These are phyloP conservation scores for Haliclystus octoradiatus DNA, from an alignment of 30 jellyfish, hydroid and myxozoan species.

Conservation along the genomic window DNA sequence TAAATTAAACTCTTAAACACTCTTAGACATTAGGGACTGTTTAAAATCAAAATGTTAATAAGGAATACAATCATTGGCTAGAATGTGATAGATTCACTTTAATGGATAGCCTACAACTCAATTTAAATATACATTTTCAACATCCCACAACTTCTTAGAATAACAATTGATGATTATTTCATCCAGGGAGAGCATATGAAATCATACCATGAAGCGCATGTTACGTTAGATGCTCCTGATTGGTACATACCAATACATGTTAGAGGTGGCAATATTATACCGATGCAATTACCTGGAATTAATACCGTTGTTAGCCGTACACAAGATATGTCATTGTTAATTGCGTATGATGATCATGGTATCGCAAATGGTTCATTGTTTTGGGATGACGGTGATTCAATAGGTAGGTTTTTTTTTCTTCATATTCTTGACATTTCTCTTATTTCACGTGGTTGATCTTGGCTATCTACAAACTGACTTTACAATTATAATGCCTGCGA, in stretches of 20 bases:
- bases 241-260: conserved; percentile 52
- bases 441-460: no score
- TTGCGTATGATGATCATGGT: conserved; percentile 47
- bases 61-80: conserved; percentile 24
- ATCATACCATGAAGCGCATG: conserved; percentile 2
- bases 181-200: no score
- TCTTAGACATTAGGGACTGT: no score
- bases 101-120: not conserved
- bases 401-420: no score
- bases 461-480: no score
- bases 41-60: no score
- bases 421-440: no score
- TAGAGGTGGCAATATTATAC: conserved; percentile 69
- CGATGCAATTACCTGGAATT: conserved; percentile 71
- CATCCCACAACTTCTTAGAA: no score
- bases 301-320: conserved; percentile 84
- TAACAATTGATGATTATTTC: no score
- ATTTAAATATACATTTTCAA: no score
- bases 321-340: conserved; percentile 47
- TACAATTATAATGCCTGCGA: no score
- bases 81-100: not conserved
- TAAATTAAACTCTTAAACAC: no score
- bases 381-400: conserved; percentile 91
- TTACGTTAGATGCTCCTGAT: conserved; percentile 7
- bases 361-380: conserved; percentile 54